These are phyloP conservation scores for Hoplias malabaricus DNA, from an alignment of 2,113 vertebrate species.

Conservation along the genomic window DNA sequence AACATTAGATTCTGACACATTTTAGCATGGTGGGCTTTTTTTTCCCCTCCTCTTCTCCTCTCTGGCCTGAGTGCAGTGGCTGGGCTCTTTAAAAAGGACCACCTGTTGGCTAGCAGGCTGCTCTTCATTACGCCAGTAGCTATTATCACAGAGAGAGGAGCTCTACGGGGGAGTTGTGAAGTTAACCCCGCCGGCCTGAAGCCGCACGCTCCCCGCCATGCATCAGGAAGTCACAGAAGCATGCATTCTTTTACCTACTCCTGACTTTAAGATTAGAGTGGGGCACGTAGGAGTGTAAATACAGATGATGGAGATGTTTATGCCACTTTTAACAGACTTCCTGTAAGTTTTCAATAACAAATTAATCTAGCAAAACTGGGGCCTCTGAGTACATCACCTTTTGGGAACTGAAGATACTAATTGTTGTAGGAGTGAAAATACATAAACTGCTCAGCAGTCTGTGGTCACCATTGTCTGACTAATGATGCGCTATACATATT, in stretches of 20 bases:
- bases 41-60: slow-evolving; percentile 23
- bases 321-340: no score
- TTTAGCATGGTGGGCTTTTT: slow-evolving; percentile 81
- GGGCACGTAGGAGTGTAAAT: no score
- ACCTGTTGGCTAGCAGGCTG: slow-evolving; percentile 94
- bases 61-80: slow-evolving; percentile 88
- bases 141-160: slow-evolving; percentile 77
- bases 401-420: no score
- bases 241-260: no score
- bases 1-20: slow-evolving; percentile 99
- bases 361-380: no score
- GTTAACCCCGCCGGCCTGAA: slow-evolving; percentile 68
- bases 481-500: no score
- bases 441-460: no score
- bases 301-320: background rate
- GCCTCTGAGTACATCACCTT: no score
- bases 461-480: no score
- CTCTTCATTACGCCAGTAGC: slow-evolving; percentile 92
- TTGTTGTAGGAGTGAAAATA: no score
- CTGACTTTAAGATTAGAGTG: no score
- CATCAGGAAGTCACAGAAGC: slow-evolving; percentile 56
- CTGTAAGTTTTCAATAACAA: no score
- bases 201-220: slow-evolving; percentile 73
- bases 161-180: slow-evolving; percentile 72
- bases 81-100: slow-evolving; percentile 95